A percentile compares a stretch with the other conserved stretches of the same genome.
Conservation (phyloP, 2,797 vertebrate species). For the Podarcis siculus region DNA sequence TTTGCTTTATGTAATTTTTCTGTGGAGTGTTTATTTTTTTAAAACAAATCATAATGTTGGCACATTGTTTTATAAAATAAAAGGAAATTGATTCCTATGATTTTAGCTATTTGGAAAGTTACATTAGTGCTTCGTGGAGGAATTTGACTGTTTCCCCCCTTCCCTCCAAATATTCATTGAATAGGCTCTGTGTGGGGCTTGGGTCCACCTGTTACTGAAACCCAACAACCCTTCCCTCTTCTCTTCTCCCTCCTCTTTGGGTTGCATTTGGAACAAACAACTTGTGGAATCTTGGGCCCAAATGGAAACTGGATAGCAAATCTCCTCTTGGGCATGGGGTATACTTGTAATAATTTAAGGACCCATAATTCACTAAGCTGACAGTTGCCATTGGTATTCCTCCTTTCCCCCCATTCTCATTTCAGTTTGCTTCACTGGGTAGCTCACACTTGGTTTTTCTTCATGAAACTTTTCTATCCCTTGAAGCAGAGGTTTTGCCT, state of each 20-base stretch:
- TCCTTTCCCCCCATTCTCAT: accelerated
- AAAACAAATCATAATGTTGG: constrained; percentile 65
- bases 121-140: constrained; percentile 21
- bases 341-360: not conserved
- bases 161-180: constrained; percentile 7
- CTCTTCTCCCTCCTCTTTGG: not conserved
- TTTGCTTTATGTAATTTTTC: constrained; percentile 67
- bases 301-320: constrained; percentile 8
- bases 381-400: constrained; percentile 40
- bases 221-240: not conserved
- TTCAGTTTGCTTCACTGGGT: not conserved
- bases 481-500: constrained; percentile 35
- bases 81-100: constrained; percentile 42
- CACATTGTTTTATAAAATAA: constrained; percentile 58
- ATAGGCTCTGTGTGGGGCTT: not conserved
- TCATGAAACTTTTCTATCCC: constrained; percentile 38
- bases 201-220: constrained; percentile 6
- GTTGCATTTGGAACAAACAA: constrained; percentile 8
- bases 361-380: not conserved
- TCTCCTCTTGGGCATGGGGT: not conserved
- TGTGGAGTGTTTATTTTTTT: constrained; percentile 72
- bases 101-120: constrained; percentile 37
- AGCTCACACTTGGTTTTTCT: constrained; percentile 44
- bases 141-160: not conserved
- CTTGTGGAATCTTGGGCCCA: constrained; percentile 5